phyloP scores from a whole-genome alignment of 2,888 invertebrate genomes.

The Minunthozetes semirufus region DNA sequence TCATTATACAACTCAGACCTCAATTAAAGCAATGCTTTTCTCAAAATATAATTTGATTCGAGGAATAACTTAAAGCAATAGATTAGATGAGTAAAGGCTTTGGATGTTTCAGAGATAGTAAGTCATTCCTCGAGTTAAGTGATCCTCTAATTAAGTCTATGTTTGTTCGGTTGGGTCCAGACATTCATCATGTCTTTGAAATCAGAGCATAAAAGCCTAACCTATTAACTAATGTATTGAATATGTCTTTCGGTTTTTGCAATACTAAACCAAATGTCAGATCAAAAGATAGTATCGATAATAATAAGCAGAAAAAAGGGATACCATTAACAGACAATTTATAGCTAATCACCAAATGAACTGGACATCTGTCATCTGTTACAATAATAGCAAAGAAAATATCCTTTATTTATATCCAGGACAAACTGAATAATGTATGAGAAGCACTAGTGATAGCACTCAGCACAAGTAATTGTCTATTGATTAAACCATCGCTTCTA shows the following conservation, averaged over 20 bases:
- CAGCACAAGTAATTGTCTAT: not conserved
- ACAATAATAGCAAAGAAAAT: not conserved
- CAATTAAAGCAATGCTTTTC: no score
- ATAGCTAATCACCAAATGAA: not conserved
- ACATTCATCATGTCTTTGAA: slow-evolving; percentile 15
- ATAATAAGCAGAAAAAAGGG: not conserved
- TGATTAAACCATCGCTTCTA: not conserved
- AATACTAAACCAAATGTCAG: not conserved
- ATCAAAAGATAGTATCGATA: not conserved
- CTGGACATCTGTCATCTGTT: not conserved
- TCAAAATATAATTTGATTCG: no score
- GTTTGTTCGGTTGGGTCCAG: not conserved
- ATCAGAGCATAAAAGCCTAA: not conserved
- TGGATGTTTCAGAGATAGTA: not conserved
- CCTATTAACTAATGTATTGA: not conserved
- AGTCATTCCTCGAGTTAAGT: not conserved
- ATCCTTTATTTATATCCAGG: not conserved
- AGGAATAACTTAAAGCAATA: no score
- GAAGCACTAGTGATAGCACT: not conserved
- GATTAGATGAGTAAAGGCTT: no score
- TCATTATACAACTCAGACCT: no score
- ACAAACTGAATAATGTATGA: not conserved
- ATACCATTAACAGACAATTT: not conserved
- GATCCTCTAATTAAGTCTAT: slow-evolving; percentile 10
- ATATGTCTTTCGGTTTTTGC: not conserved